Evolutionary conservation across 2,113 vertebrate species (phyloP).

Genomic region (Ia io): DNA sequence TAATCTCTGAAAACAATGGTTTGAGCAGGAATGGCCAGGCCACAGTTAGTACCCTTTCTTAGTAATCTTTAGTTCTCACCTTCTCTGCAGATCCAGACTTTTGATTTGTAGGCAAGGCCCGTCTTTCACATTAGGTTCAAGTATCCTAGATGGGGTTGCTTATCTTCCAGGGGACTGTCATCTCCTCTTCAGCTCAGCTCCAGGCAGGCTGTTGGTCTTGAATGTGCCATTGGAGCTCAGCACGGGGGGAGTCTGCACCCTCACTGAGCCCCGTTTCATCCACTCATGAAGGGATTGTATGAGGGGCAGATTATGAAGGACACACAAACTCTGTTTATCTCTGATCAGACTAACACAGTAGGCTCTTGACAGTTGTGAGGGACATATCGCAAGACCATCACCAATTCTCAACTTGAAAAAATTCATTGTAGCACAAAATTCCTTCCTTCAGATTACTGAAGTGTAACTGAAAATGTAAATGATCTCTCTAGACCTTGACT

Average conservation of each 20-base stretch:
- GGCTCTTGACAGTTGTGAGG: slow-evolving; percentile 2
- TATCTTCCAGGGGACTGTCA: not conserved
- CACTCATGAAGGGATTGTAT: not conserved
- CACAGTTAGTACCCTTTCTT: not conserved
- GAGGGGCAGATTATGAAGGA: not conserved
- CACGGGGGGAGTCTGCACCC: fast-evolving
- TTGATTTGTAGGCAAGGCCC: not conserved
- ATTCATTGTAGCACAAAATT: not conserved
- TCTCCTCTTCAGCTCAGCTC: not conserved
- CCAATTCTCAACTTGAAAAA: not conserved
- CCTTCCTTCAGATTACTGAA: slow-evolving; percentile 3
- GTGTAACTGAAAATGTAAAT: slow-evolving; percentile 4
- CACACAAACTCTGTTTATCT: not conserved
- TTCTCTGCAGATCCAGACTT: not conserved
- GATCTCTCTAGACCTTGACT: slow-evolving; percentile 25
- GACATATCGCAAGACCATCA: not conserved
- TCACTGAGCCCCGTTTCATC: not conserved
- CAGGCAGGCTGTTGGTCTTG: not conserved
- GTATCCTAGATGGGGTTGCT: not conserved
- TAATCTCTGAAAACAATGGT: not conserved
- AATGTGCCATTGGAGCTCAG: not conserved
- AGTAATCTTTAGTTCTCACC: not conserved
- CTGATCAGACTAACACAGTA: not conserved
- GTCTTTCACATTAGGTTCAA: not conserved
- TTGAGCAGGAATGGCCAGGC: not conserved